Conservation (phyloP, 2,797 vertebrate species). For the Enteromius treurensis region DNA sequence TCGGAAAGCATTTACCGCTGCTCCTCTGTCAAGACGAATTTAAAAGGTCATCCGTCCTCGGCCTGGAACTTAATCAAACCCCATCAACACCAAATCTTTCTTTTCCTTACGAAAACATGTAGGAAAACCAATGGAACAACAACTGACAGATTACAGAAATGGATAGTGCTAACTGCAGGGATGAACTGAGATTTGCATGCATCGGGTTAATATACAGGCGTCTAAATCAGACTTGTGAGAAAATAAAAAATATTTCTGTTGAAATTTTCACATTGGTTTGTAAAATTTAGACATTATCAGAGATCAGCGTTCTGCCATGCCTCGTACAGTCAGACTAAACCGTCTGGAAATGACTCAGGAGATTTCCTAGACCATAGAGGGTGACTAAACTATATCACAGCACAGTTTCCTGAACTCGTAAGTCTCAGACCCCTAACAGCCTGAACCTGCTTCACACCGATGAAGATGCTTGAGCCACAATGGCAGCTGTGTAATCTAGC, state of each 20-base stretch:
- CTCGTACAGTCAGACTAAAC: constrained; percentile 20
- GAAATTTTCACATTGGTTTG: constrained; percentile 61
- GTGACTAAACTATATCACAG: constrained; percentile 32
- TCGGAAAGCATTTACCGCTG: constrained; percentile 50
- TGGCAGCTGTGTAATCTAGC: background rate
- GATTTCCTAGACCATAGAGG: constrained; percentile 25
- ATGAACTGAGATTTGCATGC: constrained; percentile 9
- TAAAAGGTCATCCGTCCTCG: constrained; percentile 67
- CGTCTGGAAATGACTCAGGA: constrained; percentile 20
- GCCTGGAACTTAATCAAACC: constrained; percentile 57
- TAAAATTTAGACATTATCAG: constrained; percentile 67
- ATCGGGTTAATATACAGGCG: background rate
- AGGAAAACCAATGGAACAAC: constrained; percentile 66
- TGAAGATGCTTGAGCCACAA: constrained; percentile 6
- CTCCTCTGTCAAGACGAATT: constrained; percentile 67
- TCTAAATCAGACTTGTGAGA: constrained; percentile 55
- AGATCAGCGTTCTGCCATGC: constrained; percentile 59
- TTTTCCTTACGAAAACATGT: constrained; percentile 76
- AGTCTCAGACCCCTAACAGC: constrained; percentile 4
- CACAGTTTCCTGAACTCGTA: constrained; percentile 6
- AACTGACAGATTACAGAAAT: constrained; percentile 76
- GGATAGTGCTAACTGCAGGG: constrained; percentile 64
- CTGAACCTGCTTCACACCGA: constrained; percentile 6
- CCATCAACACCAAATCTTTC: constrained; percentile 67
- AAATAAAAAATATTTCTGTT: constrained; percentile 57